Conservation (phyloP, 1,140 invertebrate genomes). For the Drosophila sp. region DNA sequence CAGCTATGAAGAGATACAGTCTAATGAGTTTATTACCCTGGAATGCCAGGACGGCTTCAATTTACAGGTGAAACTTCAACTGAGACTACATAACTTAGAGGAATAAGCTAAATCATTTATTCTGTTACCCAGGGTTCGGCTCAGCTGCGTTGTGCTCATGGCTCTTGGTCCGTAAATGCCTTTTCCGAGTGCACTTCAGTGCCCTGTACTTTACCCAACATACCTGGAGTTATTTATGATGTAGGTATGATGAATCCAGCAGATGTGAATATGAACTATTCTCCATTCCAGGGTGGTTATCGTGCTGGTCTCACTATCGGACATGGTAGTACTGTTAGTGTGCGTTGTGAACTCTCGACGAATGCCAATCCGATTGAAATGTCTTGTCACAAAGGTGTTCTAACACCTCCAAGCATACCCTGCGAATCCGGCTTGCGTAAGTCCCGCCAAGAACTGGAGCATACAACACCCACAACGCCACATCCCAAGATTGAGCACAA, state of each 20-base stretch:
- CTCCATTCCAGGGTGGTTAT: constrained; percentile 86
- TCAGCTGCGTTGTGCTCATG: constrained; percentile 89
- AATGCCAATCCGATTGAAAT: constrained; percentile 80
- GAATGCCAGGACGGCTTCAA: constrained; percentile 81
- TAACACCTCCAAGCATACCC: constrained; percentile 85
- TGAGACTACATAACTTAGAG: too few species aligned
- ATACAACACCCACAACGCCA: constrained; percentile 44
- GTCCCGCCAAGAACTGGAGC: constrained; percentile 72
- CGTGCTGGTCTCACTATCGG: constrained; percentile 90
- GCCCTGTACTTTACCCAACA: constrained; percentile 89
- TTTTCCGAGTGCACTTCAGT: constrained; percentile 91
- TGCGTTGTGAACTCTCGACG: constrained; percentile 86
- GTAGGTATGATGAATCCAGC: constrained; percentile 15
- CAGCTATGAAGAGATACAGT: constrained; percentile 81
- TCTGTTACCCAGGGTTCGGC: constrained; percentile 85
- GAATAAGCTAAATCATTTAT: background rate
- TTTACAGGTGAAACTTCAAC: constrained; percentile 56
- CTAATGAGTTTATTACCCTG: constrained; percentile 78
- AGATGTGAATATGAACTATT: background rate
- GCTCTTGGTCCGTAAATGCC: constrained; percentile 89
- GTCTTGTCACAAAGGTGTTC: constrained; percentile 88
- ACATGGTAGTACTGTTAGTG: constrained; percentile 88
- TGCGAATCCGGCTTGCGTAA: constrained; percentile 83
- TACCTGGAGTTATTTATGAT: constrained; percentile 89
- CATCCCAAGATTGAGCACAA: constrained; percentile 55